Evolutionary conservation across 2,888 invertebrate genomes (phyloP), one percentile per base, ranked within the genome.

Genomic region (Trissolcus japonicus): DNA sequence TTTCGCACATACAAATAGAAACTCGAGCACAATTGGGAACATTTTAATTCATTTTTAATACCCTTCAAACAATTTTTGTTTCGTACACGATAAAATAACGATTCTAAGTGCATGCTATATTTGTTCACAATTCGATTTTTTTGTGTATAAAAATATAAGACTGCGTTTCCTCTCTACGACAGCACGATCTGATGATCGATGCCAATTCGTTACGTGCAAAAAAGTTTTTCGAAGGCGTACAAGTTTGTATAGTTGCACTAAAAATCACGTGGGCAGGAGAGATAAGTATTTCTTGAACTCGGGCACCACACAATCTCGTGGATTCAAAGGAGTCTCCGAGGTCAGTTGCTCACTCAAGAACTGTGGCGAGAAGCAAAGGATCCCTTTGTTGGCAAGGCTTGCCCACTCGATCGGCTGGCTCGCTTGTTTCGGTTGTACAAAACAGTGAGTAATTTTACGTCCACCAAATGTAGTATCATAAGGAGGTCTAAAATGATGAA

Each of bases 361-460:
- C 6, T 93, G 91, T 0, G 94, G 93, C 7, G 91, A 90, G 61
- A 94, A 91, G 41, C 94, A 93, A 0, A 93, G 91, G 9, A 94
- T 90, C 6, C 90, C 90, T 56, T 90, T 90, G 0, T 90, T 88
- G 0, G 91, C 87, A 16, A 94, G 89, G 89, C 91, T 91, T 6
- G 91, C 90, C 62, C 92, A 88, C 77, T 93, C 93, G 6, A 92
- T 87, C 0, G 89, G 89, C 0, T 91, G 90, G 0, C 91, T 84
- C 0, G 91, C 89, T 82, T 80, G 91, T 82, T 84, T 87, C n/a
- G 85, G 65, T 60, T 95, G 95, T 17, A 94, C 90, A 79, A 95
- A 92, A 83, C 94, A 95, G 78, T 95, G 94, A 0, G 94, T 94
- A 11, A 93, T 92, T 81, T 90, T 90, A 50, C 80, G 82, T 2